These are phyloP conservation scores for Papilio helenus DNA, from an alignment of 1,140 invertebrate genomes.

Conservation along the genomic window DNA sequence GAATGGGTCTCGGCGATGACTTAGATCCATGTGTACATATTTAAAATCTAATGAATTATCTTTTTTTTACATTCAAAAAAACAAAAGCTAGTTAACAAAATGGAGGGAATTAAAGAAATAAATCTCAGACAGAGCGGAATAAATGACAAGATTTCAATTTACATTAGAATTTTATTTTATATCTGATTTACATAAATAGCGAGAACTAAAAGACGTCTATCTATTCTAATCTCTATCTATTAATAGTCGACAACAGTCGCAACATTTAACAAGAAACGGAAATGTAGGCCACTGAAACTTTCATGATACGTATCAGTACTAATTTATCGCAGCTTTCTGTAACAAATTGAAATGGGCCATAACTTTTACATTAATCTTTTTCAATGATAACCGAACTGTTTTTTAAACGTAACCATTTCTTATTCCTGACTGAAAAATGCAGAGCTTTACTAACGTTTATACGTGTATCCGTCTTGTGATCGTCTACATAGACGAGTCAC, in stretches of 20 bases:
- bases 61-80: neutral
- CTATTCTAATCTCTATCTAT: slow-evolving; percentile 1
- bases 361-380: neutral
- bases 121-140: too few relatives aligned
- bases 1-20: slow-evolving; percentile 55
- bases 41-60: neutral
- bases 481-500: too few relatives aligned
- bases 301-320: neutral
- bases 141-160: too few relatives aligned
- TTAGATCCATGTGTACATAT: slow-evolving; percentile 45
- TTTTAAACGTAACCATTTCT: neutral
- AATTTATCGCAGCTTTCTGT: neutral
- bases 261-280: neutral
- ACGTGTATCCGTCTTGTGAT: too few relatives aligned
- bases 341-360: neutral
- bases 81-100: neutral
- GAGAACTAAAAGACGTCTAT: neutral
- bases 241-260: slow-evolving; percentile 3
- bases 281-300: neutral
- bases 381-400: neutral
- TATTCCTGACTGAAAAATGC: too few relatives aligned
- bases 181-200: neutral
- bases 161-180: neutral
- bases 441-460: too few relatives aligned
- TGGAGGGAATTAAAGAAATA: too few relatives aligned